phyloP scores from a whole-genome alignment of 2,888 invertebrate species.

The Nephrotoma appendiculata region DNA sequence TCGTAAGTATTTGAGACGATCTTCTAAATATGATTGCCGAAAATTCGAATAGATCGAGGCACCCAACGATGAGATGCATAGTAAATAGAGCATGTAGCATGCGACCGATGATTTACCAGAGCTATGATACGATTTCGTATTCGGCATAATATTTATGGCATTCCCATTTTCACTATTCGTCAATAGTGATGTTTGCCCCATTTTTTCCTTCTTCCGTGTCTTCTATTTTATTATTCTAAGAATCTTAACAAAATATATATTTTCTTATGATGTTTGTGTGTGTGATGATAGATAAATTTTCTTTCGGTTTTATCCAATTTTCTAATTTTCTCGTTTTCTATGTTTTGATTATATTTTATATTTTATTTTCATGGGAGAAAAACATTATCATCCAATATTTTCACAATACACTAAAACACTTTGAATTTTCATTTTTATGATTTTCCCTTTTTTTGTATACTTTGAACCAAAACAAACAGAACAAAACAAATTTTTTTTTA shows the following conservation, averaged over 20 bases:
- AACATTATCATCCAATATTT: background rate
- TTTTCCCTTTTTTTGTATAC: background rate
- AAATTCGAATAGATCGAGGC: constrained; percentile 29
- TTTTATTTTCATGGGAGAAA: background rate
- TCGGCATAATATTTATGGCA: background rate
- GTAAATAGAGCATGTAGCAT: constrained; percentile 22
- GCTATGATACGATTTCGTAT: background rate
- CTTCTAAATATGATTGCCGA: constrained; percentile 28
- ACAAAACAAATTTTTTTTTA: background rate
- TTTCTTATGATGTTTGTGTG: background rate
- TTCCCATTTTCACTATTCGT: background rate
- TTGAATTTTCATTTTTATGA: background rate
- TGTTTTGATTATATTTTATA: background rate
- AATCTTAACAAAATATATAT: background rate
- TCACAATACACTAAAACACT: background rate
- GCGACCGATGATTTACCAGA: background rate
- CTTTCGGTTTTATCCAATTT: background rate
- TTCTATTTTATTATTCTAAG: background rate
- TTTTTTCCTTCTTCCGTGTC: background rate
- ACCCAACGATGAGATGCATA: constrained; percentile 30
- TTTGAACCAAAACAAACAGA: background rate
- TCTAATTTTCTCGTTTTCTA: background rate
- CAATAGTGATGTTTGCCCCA: background rate
- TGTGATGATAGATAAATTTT: background rate
- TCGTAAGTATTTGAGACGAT: constrained; percentile 25